Evolutionary conservation across 2,113 vertebrate species (phyloP).

Genomic region (Ciconia maguari): DNA sequence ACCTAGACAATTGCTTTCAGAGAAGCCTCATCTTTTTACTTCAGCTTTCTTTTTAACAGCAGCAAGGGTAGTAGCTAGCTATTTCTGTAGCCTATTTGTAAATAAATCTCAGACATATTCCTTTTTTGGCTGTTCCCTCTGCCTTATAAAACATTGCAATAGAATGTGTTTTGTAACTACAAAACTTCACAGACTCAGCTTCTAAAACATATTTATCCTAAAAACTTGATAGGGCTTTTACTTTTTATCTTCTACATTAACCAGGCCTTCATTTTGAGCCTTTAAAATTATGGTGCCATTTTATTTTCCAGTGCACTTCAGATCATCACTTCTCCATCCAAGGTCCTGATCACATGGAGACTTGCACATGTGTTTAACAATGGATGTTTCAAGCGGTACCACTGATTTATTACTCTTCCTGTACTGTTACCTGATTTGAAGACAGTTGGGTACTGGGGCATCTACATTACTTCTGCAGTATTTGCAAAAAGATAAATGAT

Average conservation of each 20-base stretch:
- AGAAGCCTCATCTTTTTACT: background rate
- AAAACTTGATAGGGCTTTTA: background rate
- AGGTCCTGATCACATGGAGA: background rate
- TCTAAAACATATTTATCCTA: background rate
- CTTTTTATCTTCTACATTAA: background rate
- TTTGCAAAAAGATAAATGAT: background rate
- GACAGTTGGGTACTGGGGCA: background rate
- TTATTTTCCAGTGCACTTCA: background rate
- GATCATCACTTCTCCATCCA: background rate
- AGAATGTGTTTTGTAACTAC: background rate
- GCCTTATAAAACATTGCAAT: background rate
- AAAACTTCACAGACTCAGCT: background rate
- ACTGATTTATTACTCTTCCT: background rate
- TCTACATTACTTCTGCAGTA: background rate
- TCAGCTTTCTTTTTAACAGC: background rate
- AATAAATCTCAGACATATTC: background rate
- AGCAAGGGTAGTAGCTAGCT: background rate
- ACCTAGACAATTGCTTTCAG: background rate
- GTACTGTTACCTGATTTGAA: background rate
- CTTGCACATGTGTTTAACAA: background rate
- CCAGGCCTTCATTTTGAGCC: background rate
- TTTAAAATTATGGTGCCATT: background rate
- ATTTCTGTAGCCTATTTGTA: constrained; percentile 14
- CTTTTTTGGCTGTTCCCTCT: background rate
- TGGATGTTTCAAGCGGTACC: background rate